Percentiles rank a stretch among this genome's conserved stretches.
These are phyloP conservation scores for Hyphantria cunea DNA, from an alignment of 1,140 invertebrate species.

Conservation along the genomic window DNA sequence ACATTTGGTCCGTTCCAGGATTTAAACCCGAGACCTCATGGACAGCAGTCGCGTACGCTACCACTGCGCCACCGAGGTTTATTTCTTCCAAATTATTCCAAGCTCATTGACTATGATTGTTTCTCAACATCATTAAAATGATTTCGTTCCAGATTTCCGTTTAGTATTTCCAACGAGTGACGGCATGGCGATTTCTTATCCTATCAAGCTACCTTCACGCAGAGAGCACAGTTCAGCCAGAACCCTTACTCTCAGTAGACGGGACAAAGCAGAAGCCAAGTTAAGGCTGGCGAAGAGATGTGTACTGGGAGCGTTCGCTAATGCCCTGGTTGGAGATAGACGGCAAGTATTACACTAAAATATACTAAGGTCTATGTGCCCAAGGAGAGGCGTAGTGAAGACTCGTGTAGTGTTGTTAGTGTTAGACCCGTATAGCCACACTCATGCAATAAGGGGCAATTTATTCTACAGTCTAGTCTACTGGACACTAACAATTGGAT, in stretches of 20 bases:
- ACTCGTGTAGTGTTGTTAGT: no score
- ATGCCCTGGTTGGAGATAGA: slow-evolving; percentile 42
- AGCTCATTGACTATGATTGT: not conserved
- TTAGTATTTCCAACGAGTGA: slow-evolving; percentile 68
- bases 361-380: not conserved
- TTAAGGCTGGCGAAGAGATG: slow-evolving; percentile 55
- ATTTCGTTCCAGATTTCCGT: slow-evolving; percentile 56
- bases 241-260: slow-evolving; percentile 49
- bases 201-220: slow-evolving; percentile 44
- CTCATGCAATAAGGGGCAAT: no score
- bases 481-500: no score
- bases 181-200: slow-evolving; percentile 59
- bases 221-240: slow-evolving; percentile 51
- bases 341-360: slow-evolving; percentile 39
- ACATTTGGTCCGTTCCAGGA: no score
- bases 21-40: no score
- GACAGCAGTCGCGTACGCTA: no score
- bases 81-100: no score
- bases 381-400: not conserved
- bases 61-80: no score
- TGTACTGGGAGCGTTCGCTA: slow-evolving; percentile 55
- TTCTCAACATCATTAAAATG: no score
- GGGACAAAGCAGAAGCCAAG: slow-evolving; percentile 65
- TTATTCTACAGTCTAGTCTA: no score
- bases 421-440: no score